Evolutionary conservation across 2,888 invertebrate genomes (phyloP), one percentile per base, ranked within the genome.

Genomic region (Nomada fabriciana): DNA sequence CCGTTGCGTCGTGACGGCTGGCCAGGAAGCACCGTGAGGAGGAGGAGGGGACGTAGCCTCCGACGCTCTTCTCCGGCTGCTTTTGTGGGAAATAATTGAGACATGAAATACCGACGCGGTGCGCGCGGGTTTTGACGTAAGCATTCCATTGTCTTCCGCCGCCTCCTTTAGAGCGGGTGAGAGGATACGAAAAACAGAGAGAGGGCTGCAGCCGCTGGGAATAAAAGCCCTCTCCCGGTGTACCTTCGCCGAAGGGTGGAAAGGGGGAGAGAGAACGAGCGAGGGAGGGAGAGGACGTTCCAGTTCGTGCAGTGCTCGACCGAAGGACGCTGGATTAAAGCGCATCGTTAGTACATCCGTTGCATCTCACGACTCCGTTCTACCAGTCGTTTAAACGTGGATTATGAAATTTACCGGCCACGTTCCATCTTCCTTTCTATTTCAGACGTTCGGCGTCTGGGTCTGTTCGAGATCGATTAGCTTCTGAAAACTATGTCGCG

Each of bases 71-170:
- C 76, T 64, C 78, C 65, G 78, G 69, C 76, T 81, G 90, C 92
- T 92, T 93, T 93, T 93, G 92, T 92, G 88, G 81, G 86, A 91
- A 93, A 92, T 93, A 93, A 93, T 93, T 92, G 92, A 93, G 92
- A 93, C 93, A 91, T 93, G 91, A 92, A 93, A 92, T 92, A 91
- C 91, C 86, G 84, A 76, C 85, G 89, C 88, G 85, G 87, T 77
- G 89, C 82, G 83, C 82, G 83, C 83, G 87, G 89, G 90, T 92
- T 91, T 92, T 89, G 91, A 91, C 91, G 89, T 91, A 89, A 92
- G 91, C 91, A 89, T 91, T 88, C 91, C 87, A 93, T 93, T 93
- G 93, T 93, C 92, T 92, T 83, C 73, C 86, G 85, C 76, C 83
- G 86, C 86, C 89, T 92, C 90, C 90, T 89, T 90, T 86, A 86